Evolutionary conservation across 2,113 vertebrate species (phyloP).

Genomic region (Clarias macrocephalus): DNA sequence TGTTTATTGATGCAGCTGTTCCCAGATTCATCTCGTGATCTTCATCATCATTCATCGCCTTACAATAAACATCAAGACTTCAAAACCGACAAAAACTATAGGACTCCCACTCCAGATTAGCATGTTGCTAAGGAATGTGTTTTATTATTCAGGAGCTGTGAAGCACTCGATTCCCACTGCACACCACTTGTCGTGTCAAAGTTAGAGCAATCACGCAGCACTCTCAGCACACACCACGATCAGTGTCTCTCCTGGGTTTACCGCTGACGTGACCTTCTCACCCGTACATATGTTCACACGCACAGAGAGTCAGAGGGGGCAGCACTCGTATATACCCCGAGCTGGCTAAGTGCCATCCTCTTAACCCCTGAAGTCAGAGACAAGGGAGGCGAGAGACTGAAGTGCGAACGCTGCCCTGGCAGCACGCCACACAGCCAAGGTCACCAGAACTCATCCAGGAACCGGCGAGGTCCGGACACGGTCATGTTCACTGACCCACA

Average conservation of each 20-base stretch:
- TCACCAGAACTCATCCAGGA: slow-evolving; percentile 21
- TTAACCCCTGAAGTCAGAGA: slow-evolving; percentile 6
- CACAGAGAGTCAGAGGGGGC: neutral
- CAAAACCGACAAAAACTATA: neutral
- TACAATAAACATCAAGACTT: neutral
- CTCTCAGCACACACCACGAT: slow-evolving; percentile 6
- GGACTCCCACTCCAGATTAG: neutral
- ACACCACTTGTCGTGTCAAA: slow-evolving; percentile 18
- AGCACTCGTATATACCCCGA: neutral
- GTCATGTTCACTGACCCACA: slow-evolving; percentile 35
- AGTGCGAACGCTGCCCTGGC: neutral
- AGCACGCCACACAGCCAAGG: slow-evolving; percentile 5
- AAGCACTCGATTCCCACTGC: slow-evolving; percentile 1
- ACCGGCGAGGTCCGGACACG: slow-evolving; percentile 14
- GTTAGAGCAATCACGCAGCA: neutral
- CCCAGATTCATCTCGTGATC: neutral
- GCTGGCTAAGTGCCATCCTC: neutral
- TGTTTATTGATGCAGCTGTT: neutral
- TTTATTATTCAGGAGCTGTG: slow-evolving; percentile 14
- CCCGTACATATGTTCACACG: slow-evolving; percentile 27
- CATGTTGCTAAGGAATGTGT: neutral
- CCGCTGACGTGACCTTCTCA: slow-evolving; percentile 30
- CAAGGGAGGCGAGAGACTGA: neutral
- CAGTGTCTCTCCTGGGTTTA: slow-evolving; percentile 19
- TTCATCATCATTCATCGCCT: no score